Conservation (phyloP, 2,888 invertebrate species). For the Dolomedes plantarius region DNA sequence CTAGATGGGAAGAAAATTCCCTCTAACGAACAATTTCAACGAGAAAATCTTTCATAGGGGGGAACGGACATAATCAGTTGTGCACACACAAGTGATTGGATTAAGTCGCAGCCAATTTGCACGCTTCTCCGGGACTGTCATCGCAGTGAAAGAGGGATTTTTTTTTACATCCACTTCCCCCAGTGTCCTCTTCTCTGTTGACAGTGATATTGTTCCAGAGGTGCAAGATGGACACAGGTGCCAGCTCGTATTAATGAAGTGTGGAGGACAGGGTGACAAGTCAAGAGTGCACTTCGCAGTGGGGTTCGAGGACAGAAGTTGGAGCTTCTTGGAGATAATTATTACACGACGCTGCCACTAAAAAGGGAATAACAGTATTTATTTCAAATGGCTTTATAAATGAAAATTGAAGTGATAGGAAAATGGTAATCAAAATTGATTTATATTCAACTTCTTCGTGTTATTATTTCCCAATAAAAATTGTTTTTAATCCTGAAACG, state of each 20-base stretch:
- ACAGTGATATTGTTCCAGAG: conserved; percentile 38
- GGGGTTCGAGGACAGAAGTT: neutral
- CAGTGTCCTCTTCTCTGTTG: neutral
- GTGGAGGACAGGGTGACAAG: conserved; percentile 19
- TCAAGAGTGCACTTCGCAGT: conserved; percentile 15
- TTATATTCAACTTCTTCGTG: no score
- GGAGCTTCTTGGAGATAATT: no score
- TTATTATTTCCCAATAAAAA: no score
- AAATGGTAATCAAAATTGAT: no score
- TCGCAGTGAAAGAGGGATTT: neutral
- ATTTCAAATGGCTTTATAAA: no score
- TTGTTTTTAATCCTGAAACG: no score
- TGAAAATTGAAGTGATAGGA: no score
- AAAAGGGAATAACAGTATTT: no score
- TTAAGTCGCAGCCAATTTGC: conserved; percentile 55
- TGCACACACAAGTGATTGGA: conserved; percentile 58
- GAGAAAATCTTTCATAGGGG: neutral
- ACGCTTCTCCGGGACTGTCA: conserved; percentile 60
- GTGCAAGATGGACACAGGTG: conserved; percentile 26
- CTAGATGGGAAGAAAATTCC: neutral
- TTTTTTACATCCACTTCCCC: neutral
- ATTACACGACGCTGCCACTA: no score
- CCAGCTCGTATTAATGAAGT: conserved; percentile 33
- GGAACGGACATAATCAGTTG: conserved; percentile 63
- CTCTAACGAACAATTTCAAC: neutral